A percentile compares a stretch with the other conserved stretches of the same genome.
phyloP scores from a whole-genome alignment of 2,888 invertebrate genomes.

The Isotomurus palustris region DNA sequence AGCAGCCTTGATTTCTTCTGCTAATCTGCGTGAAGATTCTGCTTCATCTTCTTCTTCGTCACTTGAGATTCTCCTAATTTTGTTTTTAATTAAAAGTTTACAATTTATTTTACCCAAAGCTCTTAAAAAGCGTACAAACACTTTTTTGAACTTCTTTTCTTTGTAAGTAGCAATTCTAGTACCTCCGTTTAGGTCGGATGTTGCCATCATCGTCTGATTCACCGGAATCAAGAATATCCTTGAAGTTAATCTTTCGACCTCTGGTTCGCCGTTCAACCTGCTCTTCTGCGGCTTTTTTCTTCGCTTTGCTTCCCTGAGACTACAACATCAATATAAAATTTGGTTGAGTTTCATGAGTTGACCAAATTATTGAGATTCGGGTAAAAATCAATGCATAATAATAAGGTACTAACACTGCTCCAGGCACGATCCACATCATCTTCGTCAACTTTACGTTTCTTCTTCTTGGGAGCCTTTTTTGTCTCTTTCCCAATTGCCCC shows the following conservation, averaged over 20 bases:
- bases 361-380: too few relatives aligned
- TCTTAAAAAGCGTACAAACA: too few relatives aligned
- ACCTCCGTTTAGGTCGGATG: conserved; percentile 44
- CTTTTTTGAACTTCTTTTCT: too few relatives aligned
- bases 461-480: conserved; percentile 45
- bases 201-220: conserved; percentile 64
- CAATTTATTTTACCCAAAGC: too few relatives aligned
- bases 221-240: conserved; percentile 59
- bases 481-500: conserved; percentile 21
- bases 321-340: not conserved
- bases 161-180: too few relatives aligned
- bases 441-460: conserved; percentile 46
- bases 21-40: conserved; percentile 39
- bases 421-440: conserved; percentile 47
- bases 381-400: too few relatives aligned
- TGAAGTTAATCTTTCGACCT: conserved; percentile 70
- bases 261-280: conserved; percentile 62
- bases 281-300: conserved; percentile 37
- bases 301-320: not conserved
- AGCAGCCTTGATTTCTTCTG: conserved; percentile 41
- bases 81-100: not conserved
- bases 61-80: conserved; percentile 29
- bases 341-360: too few relatives aligned
- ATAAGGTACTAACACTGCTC: conserved; percentile 43
- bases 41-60: conserved; percentile 26